phyloP scores from a whole-genome alignment of 2,113 vertebrate species.

The Seriola aureovittata region DNA sequence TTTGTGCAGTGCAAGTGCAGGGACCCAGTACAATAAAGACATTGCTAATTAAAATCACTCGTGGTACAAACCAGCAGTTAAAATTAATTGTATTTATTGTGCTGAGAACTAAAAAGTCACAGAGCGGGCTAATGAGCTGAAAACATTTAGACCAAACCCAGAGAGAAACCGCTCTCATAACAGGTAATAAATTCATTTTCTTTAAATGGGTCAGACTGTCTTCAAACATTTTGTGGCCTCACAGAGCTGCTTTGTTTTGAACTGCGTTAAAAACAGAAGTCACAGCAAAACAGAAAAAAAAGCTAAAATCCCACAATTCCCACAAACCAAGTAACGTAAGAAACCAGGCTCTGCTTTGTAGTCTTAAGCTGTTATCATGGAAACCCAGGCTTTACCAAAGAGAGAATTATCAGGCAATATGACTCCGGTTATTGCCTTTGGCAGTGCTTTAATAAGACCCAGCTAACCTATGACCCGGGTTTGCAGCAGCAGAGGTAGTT shows the following conservation, averaged over 20 bases:
- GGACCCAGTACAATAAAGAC: slow-evolving; percentile 51
- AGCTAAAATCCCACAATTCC: slow-evolving; percentile 23
- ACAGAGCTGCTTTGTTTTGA: slow-evolving; percentile 6
- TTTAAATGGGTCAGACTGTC: slow-evolving; percentile 57
- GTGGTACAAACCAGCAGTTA: slow-evolving; percentile 62
- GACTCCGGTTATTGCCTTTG: slow-evolving; percentile 69
- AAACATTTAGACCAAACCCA: slow-evolving; percentile 51
- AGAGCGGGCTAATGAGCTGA: slow-evolving; percentile 61
- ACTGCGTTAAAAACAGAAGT: slow-evolving; percentile 25
- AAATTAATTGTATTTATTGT: slow-evolving; percentile 68
- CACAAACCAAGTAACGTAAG: slow-evolving; percentile 36
- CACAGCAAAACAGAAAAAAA: slow-evolving; percentile 31
- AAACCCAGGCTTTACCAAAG: slow-evolving; percentile 62
- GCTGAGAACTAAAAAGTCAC: slow-evolving; percentile 48
- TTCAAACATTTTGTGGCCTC: slow-evolving; percentile 22
- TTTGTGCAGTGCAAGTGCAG: slow-evolving; percentile 39
- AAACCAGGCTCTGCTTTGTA: slow-evolving; percentile 56
- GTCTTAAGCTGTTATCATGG: slow-evolving; percentile 67
- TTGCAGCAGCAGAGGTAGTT: slow-evolving; percentile 38
- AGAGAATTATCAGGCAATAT: slow-evolving; percentile 62
- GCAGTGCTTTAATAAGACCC: slow-evolving; percentile 72
- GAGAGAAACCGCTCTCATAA: slow-evolving; percentile 30
- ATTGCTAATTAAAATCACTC: slow-evolving; percentile 72
- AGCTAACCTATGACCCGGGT: slow-evolving; percentile 68
- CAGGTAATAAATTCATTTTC: slow-evolving; percentile 48